Evolutionary conservation across 2,888 invertebrate genomes (phyloP), one percentile per base, ranked within the genome.

Genomic region (Galeopsomyia nigrocyanea): DNA sequence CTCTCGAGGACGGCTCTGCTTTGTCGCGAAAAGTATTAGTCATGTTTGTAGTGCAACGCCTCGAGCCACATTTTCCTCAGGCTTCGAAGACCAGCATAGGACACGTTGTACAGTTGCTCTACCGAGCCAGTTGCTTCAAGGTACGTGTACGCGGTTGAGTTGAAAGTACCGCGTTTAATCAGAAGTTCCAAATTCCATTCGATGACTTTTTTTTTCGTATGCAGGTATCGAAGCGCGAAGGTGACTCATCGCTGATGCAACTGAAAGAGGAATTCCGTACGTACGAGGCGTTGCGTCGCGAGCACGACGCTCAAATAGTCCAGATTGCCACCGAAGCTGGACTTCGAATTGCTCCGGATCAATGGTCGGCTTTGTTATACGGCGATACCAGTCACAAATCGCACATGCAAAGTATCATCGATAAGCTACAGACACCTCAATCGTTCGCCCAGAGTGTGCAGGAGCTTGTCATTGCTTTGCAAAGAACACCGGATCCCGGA

Each of bases 31-130:
- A 97, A 88, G 96, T 97, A 62, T 89, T 99, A 81, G 99, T 99
- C 76, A 96, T 99, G 95, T 99, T 98, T 89, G 98, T 99, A 58
- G 98, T 99, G 75, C 98, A 99, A 88, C 91, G 97, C 82, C 89
- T 99, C 79, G 95, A 97, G 87, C 96, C 98, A 58, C 97, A 97
- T 86, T 96, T 95, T 87, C 95, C 96, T 0, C 96, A 96, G 88
- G 98, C 98, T 71, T 98, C 98, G 21, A 99, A 99, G 89, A 99
- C 99, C 46, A 97, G 97, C 85, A 98, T 99, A 84, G 99, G 99
- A 14, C 99, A 99, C 88, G 99, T 99, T 57, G 98, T 99, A 68
- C 99, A 99, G 87, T 90, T 99, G 65, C 89, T 99, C 31, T 99
- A 99, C 87, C 91, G 99, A 80, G 99, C 99, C 62, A 98, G 98